These are phyloP conservation scores for Cetonia aurata DNA, from an alignment of 2,888 invertebrate species.

Conservation along the genomic window DNA sequence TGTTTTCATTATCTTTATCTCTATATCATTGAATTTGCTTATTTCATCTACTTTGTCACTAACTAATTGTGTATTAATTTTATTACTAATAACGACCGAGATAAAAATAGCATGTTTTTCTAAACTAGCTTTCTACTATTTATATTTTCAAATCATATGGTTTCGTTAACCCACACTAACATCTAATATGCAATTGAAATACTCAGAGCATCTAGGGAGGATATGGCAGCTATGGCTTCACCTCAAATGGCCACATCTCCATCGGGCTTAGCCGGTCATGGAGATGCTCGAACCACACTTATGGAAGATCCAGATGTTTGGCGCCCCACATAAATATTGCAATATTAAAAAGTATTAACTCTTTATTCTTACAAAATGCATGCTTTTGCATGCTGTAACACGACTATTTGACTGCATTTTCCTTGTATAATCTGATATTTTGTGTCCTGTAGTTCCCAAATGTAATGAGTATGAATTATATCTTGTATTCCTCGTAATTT, in stretches of 20 bases:
- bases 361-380: conserved; percentile 19
- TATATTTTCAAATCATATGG: not conserved
- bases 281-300: conserved; percentile 83
- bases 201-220: conserved; percentile 83
- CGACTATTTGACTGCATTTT: not conserved
- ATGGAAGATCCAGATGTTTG: conserved; percentile 95
- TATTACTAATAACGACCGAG: no score
- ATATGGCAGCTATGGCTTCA: conserved; percentile 86
- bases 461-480: no score
- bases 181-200: conserved; percentile 21
- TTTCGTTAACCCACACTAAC: conserved; percentile 15
- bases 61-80: no score
- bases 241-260: conserved; percentile 74
- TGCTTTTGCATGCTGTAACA: conserved; percentile 36
- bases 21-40: conserved; percentile 20
- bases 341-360: conserved; percentile 59
- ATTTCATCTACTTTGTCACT: not conserved
- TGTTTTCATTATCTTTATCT: conserved; percentile 39
- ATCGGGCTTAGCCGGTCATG: conserved; percentile 67
- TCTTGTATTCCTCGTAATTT: no score
- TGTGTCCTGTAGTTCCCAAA: no score
- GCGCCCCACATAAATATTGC: conserved; percentile 86
- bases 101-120: not conserved
- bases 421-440: not conserved
- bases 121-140: conserved; percentile 10